phyloP scores from a whole-genome alignment of 1,140 invertebrate species.

The Thaumetopoea pityocampa region DNA sequence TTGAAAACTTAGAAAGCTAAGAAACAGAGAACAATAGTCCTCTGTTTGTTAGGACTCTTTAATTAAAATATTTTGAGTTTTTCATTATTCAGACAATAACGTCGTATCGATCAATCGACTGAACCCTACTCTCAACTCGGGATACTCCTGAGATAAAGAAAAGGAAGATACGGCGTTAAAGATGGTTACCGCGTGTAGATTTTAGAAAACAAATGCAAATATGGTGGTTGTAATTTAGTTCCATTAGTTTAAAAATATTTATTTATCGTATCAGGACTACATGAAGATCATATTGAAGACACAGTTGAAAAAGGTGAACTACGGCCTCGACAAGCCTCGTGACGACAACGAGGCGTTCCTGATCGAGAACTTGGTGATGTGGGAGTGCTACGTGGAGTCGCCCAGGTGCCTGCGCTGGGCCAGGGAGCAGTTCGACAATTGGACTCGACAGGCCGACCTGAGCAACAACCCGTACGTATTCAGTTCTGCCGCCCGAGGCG shows the following conservation, averaged over 20 bases:
- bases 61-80: too few relatives aligned
- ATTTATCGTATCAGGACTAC: constrained; percentile 43
- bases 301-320: constrained; percentile 49
- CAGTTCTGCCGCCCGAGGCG: neutral
- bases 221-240: neutral
- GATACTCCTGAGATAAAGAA: too few relatives aligned
- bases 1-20: too few relatives aligned
- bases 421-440: constrained; percentile 73
- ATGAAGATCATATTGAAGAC: constrained; percentile 44
- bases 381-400: constrained; percentile 79
- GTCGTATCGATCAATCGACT: too few relatives aligned
- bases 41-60: too few relatives aligned
- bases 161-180: too few relatives aligned
- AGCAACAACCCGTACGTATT: constrained; percentile 75
- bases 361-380: constrained; percentile 67
- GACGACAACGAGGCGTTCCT: constrained; percentile 70
- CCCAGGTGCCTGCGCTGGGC: constrained; percentile 78
- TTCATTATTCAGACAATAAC: too few relatives aligned
- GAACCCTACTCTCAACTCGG: too few relatives aligned
- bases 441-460: constrained; percentile 68
- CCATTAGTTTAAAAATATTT: neutral
- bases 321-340: constrained; percentile 45
- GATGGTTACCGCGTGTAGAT: too few relatives aligned
- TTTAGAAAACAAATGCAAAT: neutral
- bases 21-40: too few relatives aligned